A percentile compares a stretch with the other conserved stretches of the same genome.
These are phyloP conservation scores for Epinotia demarniana DNA, from an alignment of 2,888 invertebrate genomes.

Conservation along the genomic window DNA sequence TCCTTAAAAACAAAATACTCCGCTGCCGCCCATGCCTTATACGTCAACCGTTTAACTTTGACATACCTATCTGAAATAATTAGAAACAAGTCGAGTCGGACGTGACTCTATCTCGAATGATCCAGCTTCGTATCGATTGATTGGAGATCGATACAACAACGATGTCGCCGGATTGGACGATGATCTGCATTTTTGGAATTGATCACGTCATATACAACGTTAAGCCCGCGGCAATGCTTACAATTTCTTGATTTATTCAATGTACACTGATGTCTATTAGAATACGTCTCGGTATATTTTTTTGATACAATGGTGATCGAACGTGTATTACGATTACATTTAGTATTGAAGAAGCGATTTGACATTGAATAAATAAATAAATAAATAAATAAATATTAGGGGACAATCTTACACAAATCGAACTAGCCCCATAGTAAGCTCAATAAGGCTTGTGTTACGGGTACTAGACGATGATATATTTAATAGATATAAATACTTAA, in stretches of 20 bases:
- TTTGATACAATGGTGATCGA: too few relatives aligned
- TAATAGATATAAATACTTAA: too few relatives aligned
- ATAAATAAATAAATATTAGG: too few relatives aligned
- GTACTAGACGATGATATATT: too few relatives aligned
- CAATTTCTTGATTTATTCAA: conserved; percentile 2
- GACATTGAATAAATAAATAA: too few relatives aligned
- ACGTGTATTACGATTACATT: neutral
- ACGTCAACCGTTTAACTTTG: conserved; percentile 59
- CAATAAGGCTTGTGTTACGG: too few relatives aligned
- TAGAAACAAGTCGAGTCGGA: conserved; percentile 78
- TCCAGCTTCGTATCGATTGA: conserved; percentile 56
- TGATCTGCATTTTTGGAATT: conserved; percentile 38
- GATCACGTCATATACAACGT: conserved; percentile 24
- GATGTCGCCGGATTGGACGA: conserved; percentile 37
- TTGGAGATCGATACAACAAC: conserved; percentile 37
- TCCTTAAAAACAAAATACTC: neutral
- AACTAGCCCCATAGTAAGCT: too few relatives aligned
- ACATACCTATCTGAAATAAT: conserved; percentile 80
- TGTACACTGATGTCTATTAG: neutral
- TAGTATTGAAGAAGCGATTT: too few relatives aligned
- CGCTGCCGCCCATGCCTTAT: conserved; percentile 57
- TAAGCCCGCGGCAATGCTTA: conserved; percentile 13
- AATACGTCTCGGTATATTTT: too few relatives aligned
- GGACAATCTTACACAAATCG: too few relatives aligned
- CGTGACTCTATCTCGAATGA: conserved; percentile 77